Evolutionary conservation across 2,888 invertebrate genomes (phyloP).

Genomic region (Arrhopalites spinosus): DNA sequence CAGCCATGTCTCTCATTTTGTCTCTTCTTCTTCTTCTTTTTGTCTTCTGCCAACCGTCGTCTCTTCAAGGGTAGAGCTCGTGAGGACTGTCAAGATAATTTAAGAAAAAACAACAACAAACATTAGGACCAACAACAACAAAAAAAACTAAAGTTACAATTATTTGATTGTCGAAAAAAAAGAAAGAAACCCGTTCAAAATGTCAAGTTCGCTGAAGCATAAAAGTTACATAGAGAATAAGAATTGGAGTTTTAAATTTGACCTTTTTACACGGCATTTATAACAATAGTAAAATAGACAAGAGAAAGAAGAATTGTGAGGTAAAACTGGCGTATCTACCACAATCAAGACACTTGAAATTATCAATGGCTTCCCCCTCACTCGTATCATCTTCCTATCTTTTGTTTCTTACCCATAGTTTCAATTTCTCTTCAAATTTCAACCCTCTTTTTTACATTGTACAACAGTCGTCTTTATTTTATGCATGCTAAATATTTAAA

Average conservation of each 20-base stretch:
- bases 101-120: slow-evolving; percentile 1
- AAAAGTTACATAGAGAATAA: neutral
- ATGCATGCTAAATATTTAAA: neutral
- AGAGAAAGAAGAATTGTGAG: slow-evolving; percentile 16
- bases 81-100: slow-evolving; percentile 2
- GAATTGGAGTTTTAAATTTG: slow-evolving; percentile 37
- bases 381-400: neutral
- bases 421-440: neutral
- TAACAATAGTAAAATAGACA: neutral
- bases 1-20: neutral
- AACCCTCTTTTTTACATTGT: neutral
- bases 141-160: too few relatives aligned
- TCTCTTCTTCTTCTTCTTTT: neutral
- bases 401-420: neutral
- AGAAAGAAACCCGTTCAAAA: slow-evolving; percentile 22
- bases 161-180: neutral
- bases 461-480: neutral
- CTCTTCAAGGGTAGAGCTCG: neutral
- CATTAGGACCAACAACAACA: neutral
- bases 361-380: slow-evolving; percentile 1
- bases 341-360: slow-evolving; percentile 21
- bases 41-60: neutral
- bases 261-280: slow-evolving; percentile 22
- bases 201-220: slow-evolving; percentile 31
- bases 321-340: slow-evolving; percentile 22